Evolutionary conservation across 2,797 vertebrate genomes (phyloP), one percentile per base, ranked within the genome.

Genomic region (Steatocranus sp.): DNA sequence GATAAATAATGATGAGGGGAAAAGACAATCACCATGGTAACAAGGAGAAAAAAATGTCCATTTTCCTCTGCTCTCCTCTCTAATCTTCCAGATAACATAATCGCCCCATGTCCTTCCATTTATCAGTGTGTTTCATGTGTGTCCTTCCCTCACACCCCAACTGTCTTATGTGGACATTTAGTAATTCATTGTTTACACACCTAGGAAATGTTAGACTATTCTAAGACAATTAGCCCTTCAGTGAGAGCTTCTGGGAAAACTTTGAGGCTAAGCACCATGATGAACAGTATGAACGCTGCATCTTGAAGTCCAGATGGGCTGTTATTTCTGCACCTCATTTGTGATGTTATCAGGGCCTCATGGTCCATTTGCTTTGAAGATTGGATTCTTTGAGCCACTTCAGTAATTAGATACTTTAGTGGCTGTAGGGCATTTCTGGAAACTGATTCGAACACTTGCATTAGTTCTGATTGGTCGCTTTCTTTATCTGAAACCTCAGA

Each of bases 241-340:
- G 41, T 15, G 17, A 61, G 54, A 25, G 51, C 50, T 51, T 87
- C 75, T 75, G 74, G 82, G 82, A 30, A 84, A 75, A 32, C 11
- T 54, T 54, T 17, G 8, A 53, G 46, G 51, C 49, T n/a, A 56
- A 75, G 51, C 43, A 17, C 51, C 46, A 34, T 10, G n/a, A 82
- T 84, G 75, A 83, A 54, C 30, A 66, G 79, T 75, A 36, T 83
- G 78, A 79, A 58, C 58, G 51, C 61, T 78, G 78, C 79, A 70
- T 86, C 75, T 77, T 46, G 15, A 82, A 63, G 84, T 89, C 87
- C 84, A 87, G 83, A 90, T 85, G 86, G 89, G 77, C 77, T 83
- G 77, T 76, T 36, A 78, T 83, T 87, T 54, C 73, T 75, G 53
- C 74, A 66, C 51, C 79, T 87, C 53, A 34, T 90, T 86, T 81